A percentile compares a stretch with the other conserved stretches of the same genome.
Conservation (phyloP, 1,140 invertebrate species). For the Ridgeia piscesae region DNA sequence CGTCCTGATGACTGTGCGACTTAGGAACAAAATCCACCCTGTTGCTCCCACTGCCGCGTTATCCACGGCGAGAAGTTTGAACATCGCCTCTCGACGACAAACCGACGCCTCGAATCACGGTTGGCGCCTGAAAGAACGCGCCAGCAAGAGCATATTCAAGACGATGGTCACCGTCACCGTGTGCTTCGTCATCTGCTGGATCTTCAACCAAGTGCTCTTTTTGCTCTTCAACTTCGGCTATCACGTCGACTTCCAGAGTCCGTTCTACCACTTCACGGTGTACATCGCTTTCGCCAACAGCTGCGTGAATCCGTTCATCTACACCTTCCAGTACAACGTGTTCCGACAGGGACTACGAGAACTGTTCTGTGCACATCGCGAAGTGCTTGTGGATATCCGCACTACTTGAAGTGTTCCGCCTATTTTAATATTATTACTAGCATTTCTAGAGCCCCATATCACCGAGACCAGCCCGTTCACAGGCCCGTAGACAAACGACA, state of each 20-base stretch:
- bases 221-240: conserved; percentile 14
- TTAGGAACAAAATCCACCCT: neutral
- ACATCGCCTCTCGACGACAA: neutral
- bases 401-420: neutral
- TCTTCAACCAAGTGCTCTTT: conserved; percentile 16
- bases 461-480: too few relatives aligned
- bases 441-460: too few relatives aligned
- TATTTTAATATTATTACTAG: too few relatives aligned
- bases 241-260: neutral
- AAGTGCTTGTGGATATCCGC: neutral
- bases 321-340: conserved; percentile 10
- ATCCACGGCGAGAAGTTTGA: neutral
- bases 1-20: neutral
- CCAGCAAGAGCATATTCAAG: conserved; percentile 9
- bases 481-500: too few relatives aligned
- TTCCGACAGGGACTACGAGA: neutral
- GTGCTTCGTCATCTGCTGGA: conserved; percentile 22
- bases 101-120: neutral
- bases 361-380: conserved; percentile 13
- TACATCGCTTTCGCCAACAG: conserved; percentile 11
- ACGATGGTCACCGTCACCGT: conserved; percentile 6
- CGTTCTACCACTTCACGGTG: conserved; percentile 19
- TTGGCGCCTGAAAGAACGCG: neutral
- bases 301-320: conserved; percentile 26
- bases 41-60: neutral